Conservation (phyloP, 2,797 vertebrate species). For the Anableps anableps region DNA sequence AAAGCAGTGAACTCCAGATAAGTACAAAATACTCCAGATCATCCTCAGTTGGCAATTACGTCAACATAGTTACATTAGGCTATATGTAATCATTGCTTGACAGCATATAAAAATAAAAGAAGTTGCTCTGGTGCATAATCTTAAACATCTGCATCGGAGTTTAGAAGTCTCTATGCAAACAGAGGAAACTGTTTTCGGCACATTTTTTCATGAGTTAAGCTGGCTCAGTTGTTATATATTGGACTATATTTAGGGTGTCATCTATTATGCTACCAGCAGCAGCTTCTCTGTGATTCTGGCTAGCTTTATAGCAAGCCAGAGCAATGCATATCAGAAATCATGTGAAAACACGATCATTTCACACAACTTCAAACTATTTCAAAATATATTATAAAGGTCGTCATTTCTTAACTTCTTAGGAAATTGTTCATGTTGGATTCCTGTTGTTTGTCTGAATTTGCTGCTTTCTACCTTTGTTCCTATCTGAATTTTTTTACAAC, state of each 20-base stretch:
- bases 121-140: constrained; percentile 81
- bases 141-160: constrained; percentile 69
- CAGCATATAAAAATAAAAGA: constrained; percentile 86
- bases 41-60: constrained; percentile 72
- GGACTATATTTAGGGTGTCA: constrained; percentile 49
- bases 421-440: constrained; percentile 18
- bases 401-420: not conserved
- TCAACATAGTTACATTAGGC: constrained; percentile 72
- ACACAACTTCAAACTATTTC: constrained; percentile 33
- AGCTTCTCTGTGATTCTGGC: constrained; percentile 55
- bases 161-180: constrained; percentile 61
- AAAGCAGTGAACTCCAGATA: constrained; percentile 68
- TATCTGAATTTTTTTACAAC: constrained; percentile 35
- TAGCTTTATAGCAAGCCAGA: constrained; percentile 47
- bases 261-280: constrained; percentile 62
- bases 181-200: constrained; percentile 63
- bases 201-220: constrained; percentile 56
- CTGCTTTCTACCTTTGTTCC: constrained; percentile 28
- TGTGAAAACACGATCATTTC: constrained; percentile 16
- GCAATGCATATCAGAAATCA: constrained; percentile 68
- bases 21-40: constrained; percentile 75
- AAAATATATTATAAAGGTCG: constrained; percentile 12
- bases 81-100: constrained; percentile 74
- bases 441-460: constrained; percentile 20
- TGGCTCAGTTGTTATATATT: constrained; percentile 70